Base-by-base conservation (phyloP, 2,888 invertebrate genomes). In the Drosophila cracens region DNA sequence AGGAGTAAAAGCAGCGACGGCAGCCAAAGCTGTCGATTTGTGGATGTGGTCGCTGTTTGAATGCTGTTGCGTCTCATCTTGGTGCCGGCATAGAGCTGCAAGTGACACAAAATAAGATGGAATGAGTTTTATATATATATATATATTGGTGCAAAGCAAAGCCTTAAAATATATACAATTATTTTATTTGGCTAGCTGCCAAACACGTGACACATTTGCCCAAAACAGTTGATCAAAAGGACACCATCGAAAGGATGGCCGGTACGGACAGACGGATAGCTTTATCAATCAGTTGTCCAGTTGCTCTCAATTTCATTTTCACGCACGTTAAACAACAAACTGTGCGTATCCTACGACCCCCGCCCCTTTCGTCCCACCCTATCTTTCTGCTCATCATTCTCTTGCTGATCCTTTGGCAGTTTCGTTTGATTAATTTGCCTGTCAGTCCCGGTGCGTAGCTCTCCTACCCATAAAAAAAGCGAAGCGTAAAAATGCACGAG, bases 361-460 rank as follows among this genome's bases (percentile, higher is more conserved):
- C n/a, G 8, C 43, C 29, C 8, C 6, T 25, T 43, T 16, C 1
- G 7, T 0, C 6, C 33, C 43, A 16, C 18, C n/a, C 21, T 33
- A 31, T 8, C 46, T 36, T 27, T 2, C 29, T 36, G 46, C 76
- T 64, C 70, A 75, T 75, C 80, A 68, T 68, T 65, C 67, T 68
- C 62, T 25, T 29, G 71, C 53, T 81, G 86, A 86, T 86, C 88
- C 88, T 81, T 83, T 76, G 90, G 76, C 88, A 79, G 79, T 81
- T 88, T 82, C 81, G 77, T 89, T 87, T 88, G 87, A 88, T 88
- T 88, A 88, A 88, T 88, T 90, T 88, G 89, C 81, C 78, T 80
- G 87, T 81, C 87, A 83, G 74, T 48, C 16, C 16, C 43, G 31
- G 43, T 40, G 29, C 40, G 40, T 16, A 21, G 21, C 43, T 31